Base-by-base conservation (phyloP, 2,888 invertebrate species). In the Prenolepis imparis region DNA sequence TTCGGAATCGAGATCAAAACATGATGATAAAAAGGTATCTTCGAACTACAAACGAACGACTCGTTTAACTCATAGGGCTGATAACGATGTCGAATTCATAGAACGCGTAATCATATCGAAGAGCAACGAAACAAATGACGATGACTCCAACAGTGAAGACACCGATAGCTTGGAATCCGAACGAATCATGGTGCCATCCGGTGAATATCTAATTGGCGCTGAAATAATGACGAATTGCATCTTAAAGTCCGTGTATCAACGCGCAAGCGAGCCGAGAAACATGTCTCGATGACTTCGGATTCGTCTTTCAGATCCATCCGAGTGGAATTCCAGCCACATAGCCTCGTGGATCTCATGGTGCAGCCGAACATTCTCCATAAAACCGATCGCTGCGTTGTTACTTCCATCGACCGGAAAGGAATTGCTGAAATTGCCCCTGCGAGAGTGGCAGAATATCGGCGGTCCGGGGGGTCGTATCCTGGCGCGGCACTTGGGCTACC, bases 341-440 rank as follows among this genome's bases (percentile, higher is more conserved):
- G 94, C 94, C 82, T 95, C 95, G 67, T 97, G 97, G 97, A 93
- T 97, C 66, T 94, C 94, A 61, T 97, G 97, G 97, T 96, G 96
- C 90, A 95, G 95, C 44, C 95, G 95, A 75, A 96, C 96, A 90
- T 96, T 97, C 91, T 95, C 96, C 57, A 95, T 97, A 84, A 95
- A 95, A 66, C 96, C 96, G 8, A 95, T 95, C 88, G 91, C 95
- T 3, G 88, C 94, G 32, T 94, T 95, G 87, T 94, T 95, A 87
- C 96, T 97, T 92, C 96, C 97, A 11, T 94, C 93, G 81, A 95
- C 94, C 6, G 97, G 97, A 5, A 92, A 93, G 39, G 96, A 96
- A 87, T 94, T 97, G 48, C 95, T 96, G 88, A 93, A 95, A 66
- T 95, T 98, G 92, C 96, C 96, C 55, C 95, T 96, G 83, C 96